Conservation (phyloP, 2,113 vertebrate species). For the Vireo altiloquus region DNA sequence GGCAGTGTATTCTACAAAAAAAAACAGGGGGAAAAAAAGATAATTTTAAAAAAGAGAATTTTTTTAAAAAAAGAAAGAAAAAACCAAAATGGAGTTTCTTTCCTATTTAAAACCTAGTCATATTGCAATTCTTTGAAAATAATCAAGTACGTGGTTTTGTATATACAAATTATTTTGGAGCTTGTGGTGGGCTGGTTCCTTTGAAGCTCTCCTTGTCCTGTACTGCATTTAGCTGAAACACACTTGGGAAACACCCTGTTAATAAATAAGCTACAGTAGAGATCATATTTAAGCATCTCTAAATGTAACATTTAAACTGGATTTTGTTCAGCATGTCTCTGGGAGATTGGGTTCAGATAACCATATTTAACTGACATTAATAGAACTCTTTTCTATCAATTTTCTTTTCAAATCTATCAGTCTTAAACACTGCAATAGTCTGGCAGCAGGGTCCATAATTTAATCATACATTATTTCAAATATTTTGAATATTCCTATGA, state of each 20-base stretch:
- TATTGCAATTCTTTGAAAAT: neutral
- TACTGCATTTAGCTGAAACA: neutral
- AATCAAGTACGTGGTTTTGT: neutral
- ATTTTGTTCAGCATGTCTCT: neutral
- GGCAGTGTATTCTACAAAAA: rapidly evolving
- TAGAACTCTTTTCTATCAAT: neutral
- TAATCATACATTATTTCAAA: neutral
- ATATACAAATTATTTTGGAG: neutral
- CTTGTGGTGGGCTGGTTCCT: neutral
- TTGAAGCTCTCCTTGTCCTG: neutral
- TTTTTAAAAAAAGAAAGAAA: rapidly evolving
- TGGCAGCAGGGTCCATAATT: neutral
- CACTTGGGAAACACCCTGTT: neutral
- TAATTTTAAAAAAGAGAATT: rapidly evolving
- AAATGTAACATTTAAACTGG: rapidly evolving
- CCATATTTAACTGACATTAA: neutral
- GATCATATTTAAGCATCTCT: neutral
- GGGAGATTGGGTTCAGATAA: neutral
- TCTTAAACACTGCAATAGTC: neutral
- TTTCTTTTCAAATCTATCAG: neutral
- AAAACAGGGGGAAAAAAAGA: rapidly evolving
- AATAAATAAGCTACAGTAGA: neutral
- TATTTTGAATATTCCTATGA: neutral
- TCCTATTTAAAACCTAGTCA: neutral
- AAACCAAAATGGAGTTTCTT: neutral